Conservation (phyloP, 2,797 vertebrate species). For the Chrysocyon brachyurus region DNA sequence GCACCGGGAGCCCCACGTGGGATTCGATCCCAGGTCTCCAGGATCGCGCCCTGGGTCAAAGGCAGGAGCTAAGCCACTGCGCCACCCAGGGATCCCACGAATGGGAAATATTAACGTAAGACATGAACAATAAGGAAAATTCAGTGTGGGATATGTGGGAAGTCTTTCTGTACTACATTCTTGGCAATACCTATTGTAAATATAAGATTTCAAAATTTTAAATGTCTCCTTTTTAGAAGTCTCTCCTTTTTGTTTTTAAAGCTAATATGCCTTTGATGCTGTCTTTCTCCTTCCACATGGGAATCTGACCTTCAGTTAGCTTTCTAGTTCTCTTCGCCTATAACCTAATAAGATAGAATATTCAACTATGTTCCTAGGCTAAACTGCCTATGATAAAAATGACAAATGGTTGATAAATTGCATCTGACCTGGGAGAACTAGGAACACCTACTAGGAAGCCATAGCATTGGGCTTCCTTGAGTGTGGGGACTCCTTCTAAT, state of each 20-base stretch:
- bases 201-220: background rate
- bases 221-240: conserved; percentile 3
- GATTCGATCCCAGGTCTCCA: too few species aligned
- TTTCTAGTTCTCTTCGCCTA: background rate
- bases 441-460: background rate
- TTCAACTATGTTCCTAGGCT: background rate
- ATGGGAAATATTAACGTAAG: background rate
- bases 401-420: conserved; percentile 41
- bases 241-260: conserved; percentile 42
- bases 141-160: background rate
- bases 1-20: too few species aligned
- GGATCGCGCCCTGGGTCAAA: too few species aligned
- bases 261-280: background rate
- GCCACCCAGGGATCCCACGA: background rate
- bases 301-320: conserved; percentile 40
- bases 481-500: background rate
- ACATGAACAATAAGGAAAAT: background rate
- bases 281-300: background rate
- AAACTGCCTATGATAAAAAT: conserved; percentile 48
- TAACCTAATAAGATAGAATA: conserved; percentile 37
- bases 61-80: too few species aligned
- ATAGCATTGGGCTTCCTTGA: background rate
- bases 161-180: background rate
- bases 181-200: background rate
- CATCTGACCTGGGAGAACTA: background rate